Conservation (phyloP, 2,113 vertebrate species). For the Vimba vimba region DNA sequence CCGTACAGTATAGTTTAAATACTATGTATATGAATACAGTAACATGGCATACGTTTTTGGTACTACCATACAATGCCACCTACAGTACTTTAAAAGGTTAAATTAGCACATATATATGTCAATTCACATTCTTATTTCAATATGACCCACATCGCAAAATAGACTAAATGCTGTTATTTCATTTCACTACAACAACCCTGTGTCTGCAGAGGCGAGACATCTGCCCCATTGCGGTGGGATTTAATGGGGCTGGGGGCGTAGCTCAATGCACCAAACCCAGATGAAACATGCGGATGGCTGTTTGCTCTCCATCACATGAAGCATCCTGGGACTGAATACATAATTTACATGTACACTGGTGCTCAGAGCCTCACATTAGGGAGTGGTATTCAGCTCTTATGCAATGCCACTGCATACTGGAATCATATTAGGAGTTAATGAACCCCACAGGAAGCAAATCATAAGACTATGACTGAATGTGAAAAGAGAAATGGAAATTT, state of each 20-base stretch:
- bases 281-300: slow-evolving; percentile 42
- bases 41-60: background rate
- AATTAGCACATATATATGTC: no score
- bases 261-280: slow-evolving; percentile 60
- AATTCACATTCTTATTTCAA: background rate
- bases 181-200: background rate
- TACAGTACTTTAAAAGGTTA: background rate
- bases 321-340: slow-evolving; percentile 44
- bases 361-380: slow-evolving; percentile 62
- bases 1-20: background rate
- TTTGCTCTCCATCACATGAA: slow-evolving; percentile 38
- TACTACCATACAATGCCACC: background rate
- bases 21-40: background rate
- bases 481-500: background rate
- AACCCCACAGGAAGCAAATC: background rate
- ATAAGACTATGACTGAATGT: background rate
- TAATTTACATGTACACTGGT: slow-evolving; percentile 56
- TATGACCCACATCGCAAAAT: background rate
- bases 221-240: slow-evolving; percentile 44
- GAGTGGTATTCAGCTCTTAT: slow-evolving; percentile 59
- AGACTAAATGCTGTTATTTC: background rate
- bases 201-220: slow-evolving; percentile 34
- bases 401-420: slow-evolving; percentile 38
- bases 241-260: slow-evolving; percentile 67
- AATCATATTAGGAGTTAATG: background rate